Evolutionary conservation across 2,888 invertebrate genomes (phyloP).

Genomic region (Orthonychiurus folsomi): DNA sequence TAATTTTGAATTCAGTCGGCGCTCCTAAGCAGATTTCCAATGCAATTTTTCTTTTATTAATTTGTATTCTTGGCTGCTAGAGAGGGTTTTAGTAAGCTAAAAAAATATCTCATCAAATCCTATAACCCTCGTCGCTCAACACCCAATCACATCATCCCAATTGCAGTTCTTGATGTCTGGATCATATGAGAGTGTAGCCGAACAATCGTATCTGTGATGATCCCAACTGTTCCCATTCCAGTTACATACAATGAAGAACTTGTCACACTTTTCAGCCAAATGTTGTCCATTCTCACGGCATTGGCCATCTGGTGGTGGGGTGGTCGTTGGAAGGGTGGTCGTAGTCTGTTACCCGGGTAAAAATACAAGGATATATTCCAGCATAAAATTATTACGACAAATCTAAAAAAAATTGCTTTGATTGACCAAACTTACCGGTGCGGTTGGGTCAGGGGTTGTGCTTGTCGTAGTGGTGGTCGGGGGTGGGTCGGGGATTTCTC

Average conservation of each 20-base stretch:
- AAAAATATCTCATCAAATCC: too few species aligned
- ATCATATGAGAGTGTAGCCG: neutral
- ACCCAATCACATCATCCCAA: conserved; percentile 10
- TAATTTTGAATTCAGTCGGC: too few species aligned
- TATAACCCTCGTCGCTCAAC: too few species aligned
- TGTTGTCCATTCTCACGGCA: conserved; percentile 4
- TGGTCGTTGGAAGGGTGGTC: neutral
- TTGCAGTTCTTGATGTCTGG: conserved; percentile 10
- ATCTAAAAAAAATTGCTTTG: too few species aligned
- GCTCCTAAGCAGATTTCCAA: too few species aligned
- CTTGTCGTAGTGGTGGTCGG: conserved; percentile 15
- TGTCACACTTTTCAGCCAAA: conserved; percentile 5
- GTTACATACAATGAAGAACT: conserved; percentile 2
- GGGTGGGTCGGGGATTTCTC: conserved; percentile 13
- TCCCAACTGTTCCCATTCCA: conserved; percentile 10
- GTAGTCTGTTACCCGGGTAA: neutral
- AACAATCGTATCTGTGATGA: neutral
- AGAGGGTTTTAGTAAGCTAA: too few species aligned
- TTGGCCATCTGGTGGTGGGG: neutral
- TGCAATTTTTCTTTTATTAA: too few species aligned
- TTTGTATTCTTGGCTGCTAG: too few species aligned
- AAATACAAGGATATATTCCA: neutral
- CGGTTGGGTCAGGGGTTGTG: conserved; percentile 21
- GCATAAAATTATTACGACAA: too few species aligned
- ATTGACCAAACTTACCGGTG: conserved; percentile 5